phyloP scores from a whole-genome alignment of 2,888 invertebrate genomes.

The Phortica okadai region DNA sequence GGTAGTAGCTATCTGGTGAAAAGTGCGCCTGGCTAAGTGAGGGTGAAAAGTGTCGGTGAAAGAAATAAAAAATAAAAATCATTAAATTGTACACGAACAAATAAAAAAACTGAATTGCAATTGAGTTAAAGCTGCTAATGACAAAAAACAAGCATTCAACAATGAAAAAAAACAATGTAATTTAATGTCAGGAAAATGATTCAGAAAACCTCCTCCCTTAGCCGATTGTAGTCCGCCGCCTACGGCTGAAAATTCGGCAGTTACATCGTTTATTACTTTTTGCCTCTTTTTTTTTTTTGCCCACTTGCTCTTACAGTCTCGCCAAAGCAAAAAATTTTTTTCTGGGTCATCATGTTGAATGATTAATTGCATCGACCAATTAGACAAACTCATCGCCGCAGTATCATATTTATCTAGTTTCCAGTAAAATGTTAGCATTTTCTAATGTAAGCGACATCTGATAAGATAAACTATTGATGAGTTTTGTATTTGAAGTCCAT shows the following conservation, averaged over 20 bases:
- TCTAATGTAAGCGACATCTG: not conserved
- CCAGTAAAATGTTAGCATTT: not conserved
- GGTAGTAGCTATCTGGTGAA: not conserved
- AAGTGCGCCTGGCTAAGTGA: constrained; percentile 4
- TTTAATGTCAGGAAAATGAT: not conserved
- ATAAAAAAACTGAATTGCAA: not conserved
- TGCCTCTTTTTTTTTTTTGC: no score
- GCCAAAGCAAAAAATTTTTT: no score
- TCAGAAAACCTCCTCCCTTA: no score
- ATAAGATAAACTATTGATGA: constrained; percentile 37
- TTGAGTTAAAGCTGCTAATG: not conserved
- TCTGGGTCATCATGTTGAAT: no score
- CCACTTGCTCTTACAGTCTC: no score
- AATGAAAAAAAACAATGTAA: not conserved
- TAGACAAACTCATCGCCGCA: not conserved
- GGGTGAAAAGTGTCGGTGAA: not conserved
- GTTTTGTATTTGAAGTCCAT: constrained; percentile 22
- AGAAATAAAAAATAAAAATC: not conserved
- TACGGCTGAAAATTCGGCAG: no score
- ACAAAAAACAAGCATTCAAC: not conserved
- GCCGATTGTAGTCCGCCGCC: no score
- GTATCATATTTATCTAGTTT: not conserved
- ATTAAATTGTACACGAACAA: not conserved
- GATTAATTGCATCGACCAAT: not conserved
- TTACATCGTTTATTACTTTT: no score